Evolutionary conservation across 1,140 invertebrate genomes (phyloP), one percentile per base, ranked within the genome.

Genomic region (Euura lappo): DNA sequence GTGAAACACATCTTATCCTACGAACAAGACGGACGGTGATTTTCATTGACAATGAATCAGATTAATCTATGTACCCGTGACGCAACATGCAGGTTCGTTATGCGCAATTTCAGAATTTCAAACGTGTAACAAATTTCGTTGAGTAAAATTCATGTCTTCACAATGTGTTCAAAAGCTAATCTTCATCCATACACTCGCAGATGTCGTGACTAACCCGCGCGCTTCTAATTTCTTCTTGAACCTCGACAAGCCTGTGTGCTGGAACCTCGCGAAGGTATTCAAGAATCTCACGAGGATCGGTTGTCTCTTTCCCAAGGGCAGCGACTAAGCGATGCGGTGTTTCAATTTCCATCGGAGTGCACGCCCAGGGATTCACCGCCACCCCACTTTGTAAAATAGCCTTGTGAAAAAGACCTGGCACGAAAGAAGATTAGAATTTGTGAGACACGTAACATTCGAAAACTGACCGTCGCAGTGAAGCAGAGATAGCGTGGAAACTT

Each of bases 291-390:
- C 28, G 28, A 28, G 77, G 43, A 80, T 88, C 78, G 3, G 85
- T 79, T 0, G 84, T 87, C 1, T 88, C 81, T 76, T 84, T 88
- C 4, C 87, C 86, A 7, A 91, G 79, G 65, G 75, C 6, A 74
- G 85, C 85, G 0, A 81, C 87, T 28, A 28, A 28, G 28, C 28
- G 28, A 28, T 28, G 28, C 28, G 28, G 28, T 28, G 28, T 28
- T 28, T 1, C 88, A 70, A 78, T 83, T 79, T 43, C 88, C 83
- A 28, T 79, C 3, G 83, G 85, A 51, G 0, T 60, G 51, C 8
- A 5, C 13, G 85, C 85, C 74, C 84, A 87, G 4, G 85, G 80
- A 77, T 84, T 84, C 6, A 85, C 73, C 60, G 88, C 81, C 42
- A 84, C 86, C 0, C 89, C 88, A 77, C 87, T 85, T 84, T 28